Percentiles rank a stretch among this genome's conserved stretches.
Conservation (phyloP, 2,797 vertebrate species). For the Gymnothorax reevesii region DNA sequence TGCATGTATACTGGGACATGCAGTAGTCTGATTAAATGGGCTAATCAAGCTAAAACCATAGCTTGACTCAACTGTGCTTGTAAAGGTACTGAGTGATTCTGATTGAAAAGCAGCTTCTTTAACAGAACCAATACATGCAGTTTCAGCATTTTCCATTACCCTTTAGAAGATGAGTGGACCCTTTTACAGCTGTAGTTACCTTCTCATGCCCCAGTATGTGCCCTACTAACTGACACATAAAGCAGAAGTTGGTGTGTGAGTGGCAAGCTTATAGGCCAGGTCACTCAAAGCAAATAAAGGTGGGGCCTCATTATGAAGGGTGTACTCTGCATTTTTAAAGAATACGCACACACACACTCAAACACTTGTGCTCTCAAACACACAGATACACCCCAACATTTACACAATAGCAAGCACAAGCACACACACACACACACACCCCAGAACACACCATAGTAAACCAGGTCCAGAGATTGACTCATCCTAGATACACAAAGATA, state of each 20-base stretch:
- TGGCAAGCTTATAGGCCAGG: neutral
- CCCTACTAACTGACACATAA: neutral
- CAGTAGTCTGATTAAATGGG: too few relatives aligned
- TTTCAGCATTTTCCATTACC: neutral
- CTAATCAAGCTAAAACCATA: too few relatives aligned
- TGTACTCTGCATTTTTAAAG: neutral
- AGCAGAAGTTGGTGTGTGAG: neutral
- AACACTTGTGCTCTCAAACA: too few relatives aligned
- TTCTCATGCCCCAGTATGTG: neutral
- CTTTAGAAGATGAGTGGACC: neutral
- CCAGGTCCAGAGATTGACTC: too few relatives aligned
- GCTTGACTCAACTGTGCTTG: too few relatives aligned
- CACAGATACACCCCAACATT: neutral
- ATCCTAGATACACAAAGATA: neutral
- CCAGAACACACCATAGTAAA: too few relatives aligned
- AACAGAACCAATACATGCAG: neutral
- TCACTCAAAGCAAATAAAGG: slow-evolving; percentile 7
- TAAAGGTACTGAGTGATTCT: too few relatives aligned
- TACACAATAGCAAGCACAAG: too few relatives aligned
- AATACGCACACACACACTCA: neutral
- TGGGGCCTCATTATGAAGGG: neutral
- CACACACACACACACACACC: too few relatives aligned
- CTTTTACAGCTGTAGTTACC: neutral
- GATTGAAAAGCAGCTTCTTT: too few relatives aligned
- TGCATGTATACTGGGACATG: too few relatives aligned